Conservation (phyloP, 92 coral and sea anemone genomes). For the Anthopleura xanthogrammica region DNA sequence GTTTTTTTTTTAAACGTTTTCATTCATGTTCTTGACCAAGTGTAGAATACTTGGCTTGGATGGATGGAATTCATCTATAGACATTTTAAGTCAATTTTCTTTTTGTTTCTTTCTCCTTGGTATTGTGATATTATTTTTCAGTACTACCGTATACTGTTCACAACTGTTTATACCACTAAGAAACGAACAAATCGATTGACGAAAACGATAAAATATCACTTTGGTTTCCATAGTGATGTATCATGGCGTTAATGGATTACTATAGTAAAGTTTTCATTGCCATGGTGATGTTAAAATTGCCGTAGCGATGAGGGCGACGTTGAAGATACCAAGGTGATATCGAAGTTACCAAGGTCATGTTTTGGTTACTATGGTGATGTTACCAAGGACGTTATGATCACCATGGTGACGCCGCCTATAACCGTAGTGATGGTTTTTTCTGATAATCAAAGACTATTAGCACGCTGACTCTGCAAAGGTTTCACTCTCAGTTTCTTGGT, state of each 20-base stretch:
- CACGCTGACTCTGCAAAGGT: conserved; percentile 61
- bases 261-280: neutral
- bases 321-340: neutral
- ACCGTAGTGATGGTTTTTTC: neutral
- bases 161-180: too few relatives aligned
- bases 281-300: neutral
- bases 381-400: neutral
- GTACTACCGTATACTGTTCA: too few relatives aligned
- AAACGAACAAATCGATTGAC: too few relatives aligned
- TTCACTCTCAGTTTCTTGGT: conserved; percentile 32
- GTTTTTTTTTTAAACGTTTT: too few relatives aligned
- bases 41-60: too few relatives aligned
- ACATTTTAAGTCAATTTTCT: too few relatives aligned
- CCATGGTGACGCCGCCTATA: neutral
- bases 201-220: too few relatives aligned
- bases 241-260: neutral
- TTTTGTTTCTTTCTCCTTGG: too few relatives aligned
- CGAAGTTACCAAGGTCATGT: neutral
- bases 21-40: too few relatives aligned
- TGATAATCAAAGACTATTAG: conserved; percentile 6
- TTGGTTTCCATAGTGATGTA: too few relatives aligned
- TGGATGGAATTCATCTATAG: too few relatives aligned
- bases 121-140: too few relatives aligned
- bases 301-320: neutral
- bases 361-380: neutral